Percentiles rank a stretch among this genome's conserved stretches.
Evolutionary conservation across 1,140 invertebrate species (phyloP).

Genomic region (Penaeus indicus): DNA sequence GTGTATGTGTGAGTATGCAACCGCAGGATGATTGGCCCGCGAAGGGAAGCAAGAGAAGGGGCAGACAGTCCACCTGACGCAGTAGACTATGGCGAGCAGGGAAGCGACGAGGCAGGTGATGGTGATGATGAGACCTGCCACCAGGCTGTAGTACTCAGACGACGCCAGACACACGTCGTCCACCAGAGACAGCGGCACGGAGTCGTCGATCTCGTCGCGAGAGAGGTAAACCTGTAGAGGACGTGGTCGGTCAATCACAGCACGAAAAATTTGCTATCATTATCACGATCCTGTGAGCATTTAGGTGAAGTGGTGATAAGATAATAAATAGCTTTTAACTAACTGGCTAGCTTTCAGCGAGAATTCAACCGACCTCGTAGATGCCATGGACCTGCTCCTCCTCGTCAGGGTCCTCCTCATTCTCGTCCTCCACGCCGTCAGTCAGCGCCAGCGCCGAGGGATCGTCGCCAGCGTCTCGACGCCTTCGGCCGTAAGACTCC

Average conservation of each 20-base stretch:
- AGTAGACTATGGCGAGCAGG: constrained; percentile 75
- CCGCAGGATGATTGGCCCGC: too few species aligned
- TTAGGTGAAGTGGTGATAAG: too few species aligned
- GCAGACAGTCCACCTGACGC: constrained; percentile 17
- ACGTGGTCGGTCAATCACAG: background rate
- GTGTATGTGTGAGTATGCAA: too few species aligned
- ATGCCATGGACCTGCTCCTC: constrained; percentile 68
- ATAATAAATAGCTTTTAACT: too few species aligned
- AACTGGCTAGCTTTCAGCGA: constrained; percentile 74
- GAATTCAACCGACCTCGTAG: constrained; percentile 78
- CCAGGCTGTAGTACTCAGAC: constrained; percentile 82
- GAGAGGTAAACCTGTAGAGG: constrained; percentile 77
- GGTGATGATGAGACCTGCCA: constrained; percentile 78
- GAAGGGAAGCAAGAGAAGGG: too few species aligned
- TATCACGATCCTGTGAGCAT: too few species aligned
- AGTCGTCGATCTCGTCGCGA: constrained; percentile 77
- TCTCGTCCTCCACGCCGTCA: constrained; percentile 9
- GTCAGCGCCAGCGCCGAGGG: constrained; percentile 68
- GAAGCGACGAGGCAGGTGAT: constrained; percentile 70
- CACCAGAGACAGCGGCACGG: constrained; percentile 60
- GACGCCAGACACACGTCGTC: constrained; percentile 81
- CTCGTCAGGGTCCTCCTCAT: constrained; percentile 50
- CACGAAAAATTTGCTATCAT: background rate
- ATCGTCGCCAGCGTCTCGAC: constrained; percentile 67
- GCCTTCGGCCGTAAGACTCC: constrained; percentile 81